Percentiles rank a stretch among this genome's conserved stretches.
Evolutionary conservation across 2,797 vertebrate genomes (phyloP).

Genomic region (Molossus molossus): DNA sequence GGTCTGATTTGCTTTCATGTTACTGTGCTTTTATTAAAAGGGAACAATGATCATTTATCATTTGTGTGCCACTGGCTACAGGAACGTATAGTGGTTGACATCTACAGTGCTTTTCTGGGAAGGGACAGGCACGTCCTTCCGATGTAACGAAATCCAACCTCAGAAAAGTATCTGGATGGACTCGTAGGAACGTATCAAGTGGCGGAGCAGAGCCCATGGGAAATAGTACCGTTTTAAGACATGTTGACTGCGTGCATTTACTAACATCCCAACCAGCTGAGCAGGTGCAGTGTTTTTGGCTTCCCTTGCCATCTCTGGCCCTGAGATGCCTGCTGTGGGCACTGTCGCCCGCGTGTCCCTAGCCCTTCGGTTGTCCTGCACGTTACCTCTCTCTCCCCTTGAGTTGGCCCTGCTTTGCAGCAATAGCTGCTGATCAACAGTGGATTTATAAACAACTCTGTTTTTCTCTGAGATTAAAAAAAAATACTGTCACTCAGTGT

Average conservation of each 20-base stretch:
- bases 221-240: background rate
- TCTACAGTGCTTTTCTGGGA: conserved; percentile 45
- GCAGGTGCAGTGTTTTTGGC: background rate
- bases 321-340: background rate
- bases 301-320: background rate
- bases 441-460: background rate
- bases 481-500: background rate
- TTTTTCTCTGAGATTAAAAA: background rate
- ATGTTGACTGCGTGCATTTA: background rate
- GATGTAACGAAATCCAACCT: conserved; percentile 54
- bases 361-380: background rate
- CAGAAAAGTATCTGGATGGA: background rate
- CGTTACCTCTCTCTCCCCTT: background rate
- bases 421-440: background rate
- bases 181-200: background rate
- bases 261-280: background rate
- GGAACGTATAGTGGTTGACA: conserved; percentile 22
- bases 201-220: background rate
- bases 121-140: conserved; percentile 50
- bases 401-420: background rate
- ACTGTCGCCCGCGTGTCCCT: background rate
- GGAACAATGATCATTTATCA: background rate
- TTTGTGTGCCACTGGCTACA: conserved; percentile 30
- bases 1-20: conserved; percentile 18
- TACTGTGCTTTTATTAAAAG: conserved; percentile 17